Conservation (phyloP, 2,888 invertebrate species). For the Stenichneumon culpator region DNA sequence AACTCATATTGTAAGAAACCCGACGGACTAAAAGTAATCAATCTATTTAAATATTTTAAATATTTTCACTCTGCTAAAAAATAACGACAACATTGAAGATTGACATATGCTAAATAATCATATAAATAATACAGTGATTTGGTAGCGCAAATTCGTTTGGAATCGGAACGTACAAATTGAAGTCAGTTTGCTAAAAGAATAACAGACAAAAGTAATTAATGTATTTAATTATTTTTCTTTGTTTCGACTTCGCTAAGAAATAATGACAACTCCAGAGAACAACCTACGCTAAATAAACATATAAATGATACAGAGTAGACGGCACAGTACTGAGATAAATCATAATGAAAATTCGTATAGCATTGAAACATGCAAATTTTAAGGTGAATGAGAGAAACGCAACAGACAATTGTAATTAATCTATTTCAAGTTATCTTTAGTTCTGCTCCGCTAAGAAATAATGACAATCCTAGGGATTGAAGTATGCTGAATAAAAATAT, state of each 20-base stretch:
- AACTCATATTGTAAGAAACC: not conserved
- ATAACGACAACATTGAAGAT: slow-evolving; percentile 65
- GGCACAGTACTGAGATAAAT: too few relatives aligned
- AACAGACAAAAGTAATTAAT: too few relatives aligned
- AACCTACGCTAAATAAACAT: not conserved
- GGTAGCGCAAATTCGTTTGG: too few relatives aligned
- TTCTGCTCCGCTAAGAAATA: slow-evolving; percentile 60
- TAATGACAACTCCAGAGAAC: slow-evolving; percentile 63
- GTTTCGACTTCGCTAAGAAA: slow-evolving; percentile 58
- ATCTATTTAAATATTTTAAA: slow-evolving; percentile 19
- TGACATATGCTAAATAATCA: not conserved
- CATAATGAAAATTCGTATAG: too few relatives aligned
- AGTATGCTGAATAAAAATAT: slow-evolving; percentile 5
- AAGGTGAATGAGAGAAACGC: too few relatives aligned
- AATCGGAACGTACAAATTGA: too few relatives aligned
- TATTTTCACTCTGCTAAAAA: slow-evolving; percentile 63
- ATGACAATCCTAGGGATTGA: slow-evolving; percentile 58
- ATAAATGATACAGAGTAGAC: slow-evolving; percentile 41
- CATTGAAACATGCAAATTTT: too few relatives aligned
- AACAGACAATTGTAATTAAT: too few relatives aligned
- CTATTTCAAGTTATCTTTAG: slow-evolving; percentile 29
- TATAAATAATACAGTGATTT: too few relatives aligned
- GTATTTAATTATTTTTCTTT: slow-evolving; percentile 32
- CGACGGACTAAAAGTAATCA: not conserved
- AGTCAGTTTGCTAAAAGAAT: too few relatives aligned